phyloP scores from a whole-genome alignment of 2,797 vertebrate species.

The Sciurus carolinensis region DNA sequence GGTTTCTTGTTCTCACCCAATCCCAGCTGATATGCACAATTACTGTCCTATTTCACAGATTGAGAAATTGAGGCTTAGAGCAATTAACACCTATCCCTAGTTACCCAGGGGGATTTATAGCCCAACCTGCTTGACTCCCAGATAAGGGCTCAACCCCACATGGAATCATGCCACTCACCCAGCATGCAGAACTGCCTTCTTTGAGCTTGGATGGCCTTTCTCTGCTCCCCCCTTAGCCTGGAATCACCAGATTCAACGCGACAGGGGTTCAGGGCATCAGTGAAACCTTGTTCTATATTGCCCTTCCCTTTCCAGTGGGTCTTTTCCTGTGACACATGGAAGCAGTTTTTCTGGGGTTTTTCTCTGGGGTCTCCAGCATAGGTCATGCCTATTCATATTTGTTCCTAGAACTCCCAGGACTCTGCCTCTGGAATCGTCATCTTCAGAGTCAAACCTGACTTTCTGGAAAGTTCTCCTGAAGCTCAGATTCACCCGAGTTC shows the following conservation, averaged over 20 bases:
- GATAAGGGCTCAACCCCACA: not conserved
- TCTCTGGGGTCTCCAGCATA: not conserved
- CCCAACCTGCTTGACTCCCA: not conserved
- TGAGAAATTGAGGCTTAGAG: slow-evolving; percentile 43
- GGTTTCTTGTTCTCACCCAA: not conserved
- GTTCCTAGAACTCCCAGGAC: not conserved
- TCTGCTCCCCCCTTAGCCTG: too few relatives aligned
- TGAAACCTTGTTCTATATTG: not conserved
- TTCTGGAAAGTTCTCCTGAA: slow-evolving; percentile 8
- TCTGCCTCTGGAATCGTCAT: not conserved
- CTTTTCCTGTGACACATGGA: not conserved
- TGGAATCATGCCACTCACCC: too few relatives aligned
- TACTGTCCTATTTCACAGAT: not conserved
- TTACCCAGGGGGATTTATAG: not conserved
- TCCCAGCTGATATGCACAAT: not conserved
- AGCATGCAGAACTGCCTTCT: not conserved
- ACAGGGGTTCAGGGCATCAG: not conserved
- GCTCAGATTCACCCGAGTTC: not conserved
- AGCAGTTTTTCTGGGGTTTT: not conserved
- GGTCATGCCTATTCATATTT: not conserved
- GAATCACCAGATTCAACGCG: not conserved
- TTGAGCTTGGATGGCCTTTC: not conserved
- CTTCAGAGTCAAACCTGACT: slow-evolving; percentile 16
- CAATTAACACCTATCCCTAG: not conserved
- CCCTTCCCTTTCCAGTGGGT: not conserved